A percentile compares a stretch with the other conserved stretches of the same genome.
phyloP scores from a whole-genome alignment of 2,888 invertebrate species.

The Pachydiplax longipennis region DNA sequence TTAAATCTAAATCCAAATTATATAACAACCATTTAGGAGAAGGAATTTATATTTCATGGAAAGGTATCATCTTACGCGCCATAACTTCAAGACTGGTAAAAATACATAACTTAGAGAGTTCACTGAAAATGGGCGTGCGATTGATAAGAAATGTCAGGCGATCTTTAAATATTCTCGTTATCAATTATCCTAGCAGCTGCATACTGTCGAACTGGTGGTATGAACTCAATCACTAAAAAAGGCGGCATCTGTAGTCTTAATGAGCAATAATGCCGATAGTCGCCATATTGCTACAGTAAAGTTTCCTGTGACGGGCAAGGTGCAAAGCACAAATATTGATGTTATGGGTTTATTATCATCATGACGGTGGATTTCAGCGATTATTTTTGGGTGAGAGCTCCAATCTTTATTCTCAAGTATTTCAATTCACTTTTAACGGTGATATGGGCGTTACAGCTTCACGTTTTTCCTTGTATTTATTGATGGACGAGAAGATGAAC shows the following conservation, averaged over 20 bases:
- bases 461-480: neutral
- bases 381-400: conserved; percentile 66
- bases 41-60: no score
- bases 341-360: conserved; percentile 53
- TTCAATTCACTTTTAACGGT: neutral
- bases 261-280: neutral
- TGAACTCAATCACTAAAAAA: neutral
- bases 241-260: neutral
- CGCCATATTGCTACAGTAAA: conserved; percentile 26
- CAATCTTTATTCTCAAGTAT: neutral
- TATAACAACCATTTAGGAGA: no score
- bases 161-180: no score
- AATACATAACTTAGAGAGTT: no score
- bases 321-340: conserved; percentile 39
- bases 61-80: no score
- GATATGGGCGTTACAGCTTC: neutral
- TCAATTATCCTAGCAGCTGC: neutral
- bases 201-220: neutral
- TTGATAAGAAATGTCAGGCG: no score
- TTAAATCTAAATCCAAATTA: no score
- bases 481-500: neutral
- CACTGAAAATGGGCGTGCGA: no score
- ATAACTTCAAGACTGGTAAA: no score
- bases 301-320: neutral
- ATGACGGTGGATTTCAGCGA: conserved; percentile 69